Conservation (phyloP, 1,140 invertebrate genomes). For the Aphelinus atriplicis region DNA sequence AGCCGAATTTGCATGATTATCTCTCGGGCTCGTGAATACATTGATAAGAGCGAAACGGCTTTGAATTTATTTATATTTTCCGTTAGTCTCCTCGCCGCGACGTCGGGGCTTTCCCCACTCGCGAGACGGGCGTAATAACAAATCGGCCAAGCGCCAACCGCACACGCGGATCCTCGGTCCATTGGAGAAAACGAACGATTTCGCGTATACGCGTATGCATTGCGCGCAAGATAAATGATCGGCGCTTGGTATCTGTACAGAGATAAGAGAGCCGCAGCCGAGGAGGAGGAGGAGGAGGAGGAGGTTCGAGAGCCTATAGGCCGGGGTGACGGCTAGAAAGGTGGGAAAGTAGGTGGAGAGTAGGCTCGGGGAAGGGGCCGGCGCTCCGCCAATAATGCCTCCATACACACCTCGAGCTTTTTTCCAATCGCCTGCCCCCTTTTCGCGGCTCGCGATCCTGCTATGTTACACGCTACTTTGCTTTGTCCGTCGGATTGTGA, state of each 20-base stretch:
- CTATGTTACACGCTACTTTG: not conserved
- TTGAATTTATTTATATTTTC: too few relatives aligned
- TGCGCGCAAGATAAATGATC: too few relatives aligned
- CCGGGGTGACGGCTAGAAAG: not conserved
- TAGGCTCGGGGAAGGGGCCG: slow-evolving; percentile 1
- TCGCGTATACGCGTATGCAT: too few relatives aligned
- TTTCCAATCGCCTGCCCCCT: too few relatives aligned
- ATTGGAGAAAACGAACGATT: too few relatives aligned
- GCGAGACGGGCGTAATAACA: not conserved
- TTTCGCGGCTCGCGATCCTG: not conserved
- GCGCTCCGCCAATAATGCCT: slow-evolving; percentile 10
- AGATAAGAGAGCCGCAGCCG: too few relatives aligned
- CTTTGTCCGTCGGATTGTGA: not conserved
- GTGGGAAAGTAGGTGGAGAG: slow-evolving; percentile 25
- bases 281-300: not conserved
- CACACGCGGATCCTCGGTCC: not conserved
- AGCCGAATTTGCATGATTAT: too few relatives aligned
- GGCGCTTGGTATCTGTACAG: too few relatives aligned
- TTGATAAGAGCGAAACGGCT: too few relatives aligned
- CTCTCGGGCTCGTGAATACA: too few relatives aligned
- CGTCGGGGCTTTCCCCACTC: not conserved
- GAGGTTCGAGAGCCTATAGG: slow-evolving; percentile 1
- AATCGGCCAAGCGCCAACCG: not conserved
- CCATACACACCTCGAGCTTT: too few relatives aligned
- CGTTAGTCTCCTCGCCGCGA: not conserved